A percentile compares a stretch with the other conserved stretches of the same genome.
Conservation (phyloP, 2,888 invertebrate genomes). For the Temnothorax rugatulus region DNA sequence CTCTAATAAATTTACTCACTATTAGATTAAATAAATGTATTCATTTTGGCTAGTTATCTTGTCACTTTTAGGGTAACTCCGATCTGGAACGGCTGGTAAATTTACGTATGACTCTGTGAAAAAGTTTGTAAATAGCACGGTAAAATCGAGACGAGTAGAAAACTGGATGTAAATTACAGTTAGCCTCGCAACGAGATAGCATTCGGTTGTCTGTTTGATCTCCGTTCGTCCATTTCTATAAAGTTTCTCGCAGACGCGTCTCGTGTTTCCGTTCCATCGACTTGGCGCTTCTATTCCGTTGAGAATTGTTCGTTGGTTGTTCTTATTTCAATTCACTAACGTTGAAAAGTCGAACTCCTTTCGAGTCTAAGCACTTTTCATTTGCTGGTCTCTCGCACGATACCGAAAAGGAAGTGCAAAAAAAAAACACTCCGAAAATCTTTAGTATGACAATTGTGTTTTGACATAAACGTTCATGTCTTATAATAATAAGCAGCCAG, state of each 20-base stretch:
- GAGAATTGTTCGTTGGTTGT: slow-evolving; percentile 24
- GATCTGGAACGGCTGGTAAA: not conserved
- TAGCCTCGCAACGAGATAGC: slow-evolving; percentile 28
- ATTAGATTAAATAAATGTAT: not conserved
- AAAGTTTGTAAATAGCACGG: not conserved
- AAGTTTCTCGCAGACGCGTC: slow-evolving; percentile 21
- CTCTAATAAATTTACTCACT: not conserved
- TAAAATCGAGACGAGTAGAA: slow-evolving; percentile 15
- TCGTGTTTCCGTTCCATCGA: slow-evolving; percentile 33
- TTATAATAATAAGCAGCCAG: not conserved
- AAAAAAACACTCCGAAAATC: not conserved
- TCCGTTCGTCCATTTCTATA: slow-evolving; percentile 18
- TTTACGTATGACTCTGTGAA: not conserved
- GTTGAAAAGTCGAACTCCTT: slow-evolving; percentile 1
- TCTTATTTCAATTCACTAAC: slow-evolving; percentile 28
- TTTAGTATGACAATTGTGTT: not conserved
- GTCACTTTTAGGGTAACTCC: not conserved
- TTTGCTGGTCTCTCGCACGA: not conserved
- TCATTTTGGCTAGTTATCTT: not conserved
- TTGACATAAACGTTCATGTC: not conserved
- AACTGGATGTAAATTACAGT: slow-evolving; percentile 17
- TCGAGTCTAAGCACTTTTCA: not conserved
- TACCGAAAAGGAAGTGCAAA: not conserved
- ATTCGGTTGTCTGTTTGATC: slow-evolving; percentile 24
- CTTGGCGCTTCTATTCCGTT: slow-evolving; percentile 14